Evolutionary conservation across 2,113 vertebrate genomes (phyloP).

Genomic region (Bombycilla garrulus): DNA sequence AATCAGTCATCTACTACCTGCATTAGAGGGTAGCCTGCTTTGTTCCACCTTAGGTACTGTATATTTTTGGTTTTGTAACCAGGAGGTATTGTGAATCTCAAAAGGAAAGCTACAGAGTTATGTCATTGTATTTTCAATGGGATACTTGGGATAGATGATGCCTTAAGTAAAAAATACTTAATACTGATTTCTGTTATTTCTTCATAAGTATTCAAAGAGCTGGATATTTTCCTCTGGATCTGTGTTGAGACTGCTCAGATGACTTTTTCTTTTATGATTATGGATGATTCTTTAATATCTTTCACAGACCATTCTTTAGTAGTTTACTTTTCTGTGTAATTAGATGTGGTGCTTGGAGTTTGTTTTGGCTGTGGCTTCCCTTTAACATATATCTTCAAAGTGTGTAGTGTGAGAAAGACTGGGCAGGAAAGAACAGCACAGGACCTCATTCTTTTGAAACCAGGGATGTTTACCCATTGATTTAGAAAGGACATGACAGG

Average conservation of each 20-base stretch:
- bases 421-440: neutral
- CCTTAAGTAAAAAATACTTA: neutral
- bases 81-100: neutral
- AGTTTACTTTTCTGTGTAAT: neutral
- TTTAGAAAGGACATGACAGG: neutral
- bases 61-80: neutral
- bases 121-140: neutral
- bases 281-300: neutral
- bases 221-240: neutral
- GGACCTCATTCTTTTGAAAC: neutral
- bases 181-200: neutral
- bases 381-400: constrained; percentile 39
- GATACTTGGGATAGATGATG: neutral
- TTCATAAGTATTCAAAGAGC: neutral
- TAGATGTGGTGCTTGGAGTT: constrained; percentile 7
- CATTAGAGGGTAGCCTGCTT: neutral
- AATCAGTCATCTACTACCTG: neutral
- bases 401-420: neutral
- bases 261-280: neutral
- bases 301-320: neutral
- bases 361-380: constrained; percentile 45
- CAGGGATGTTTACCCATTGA: constrained; percentile 29
- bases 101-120: neutral
- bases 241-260: neutral
- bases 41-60: neutral